These are phyloP conservation scores for Hapalemur alaotrensis DNA, from an alignment of 2,797 vertebrate genomes.

Conservation along the genomic window DNA sequence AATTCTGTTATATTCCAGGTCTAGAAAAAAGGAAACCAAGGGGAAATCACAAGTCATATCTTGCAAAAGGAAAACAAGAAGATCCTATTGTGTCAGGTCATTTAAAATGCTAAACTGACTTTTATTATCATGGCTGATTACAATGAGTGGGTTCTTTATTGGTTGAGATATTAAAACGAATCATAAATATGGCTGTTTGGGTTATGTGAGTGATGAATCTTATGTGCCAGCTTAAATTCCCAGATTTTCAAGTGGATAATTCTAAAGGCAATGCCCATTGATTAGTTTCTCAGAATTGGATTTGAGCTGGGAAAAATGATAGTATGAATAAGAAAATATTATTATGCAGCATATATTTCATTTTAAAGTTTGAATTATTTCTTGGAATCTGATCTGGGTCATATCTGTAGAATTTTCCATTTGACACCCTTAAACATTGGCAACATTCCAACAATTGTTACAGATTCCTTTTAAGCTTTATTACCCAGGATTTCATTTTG, in stretches of 20 bases:
- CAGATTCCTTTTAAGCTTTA: conserved; percentile 36
- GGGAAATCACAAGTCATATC: not conserved
- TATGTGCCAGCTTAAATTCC: not conserved
- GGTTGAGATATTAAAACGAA: conserved; percentile 35
- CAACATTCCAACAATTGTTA: conserved; percentile 49
- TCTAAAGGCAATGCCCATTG: not conserved
- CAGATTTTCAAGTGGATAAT: conserved; percentile 43
- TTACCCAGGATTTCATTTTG: conserved; percentile 55
- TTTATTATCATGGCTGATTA: not conserved
- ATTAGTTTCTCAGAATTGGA: conserved; percentile 47
- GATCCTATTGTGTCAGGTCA: not conserved
- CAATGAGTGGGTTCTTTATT: not conserved
- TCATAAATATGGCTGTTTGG: not conserved
- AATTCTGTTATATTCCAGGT: not conserved
- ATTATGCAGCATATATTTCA: not conserved
- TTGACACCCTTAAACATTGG: conserved; percentile 9
- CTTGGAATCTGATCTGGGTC: conserved; percentile 37
- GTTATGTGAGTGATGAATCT: not conserved
- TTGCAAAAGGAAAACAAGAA: not conserved
- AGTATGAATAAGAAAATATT: conserved; percentile 12
- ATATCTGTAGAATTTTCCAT: conserved; percentile 13
- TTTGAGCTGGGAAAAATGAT: not conserved
- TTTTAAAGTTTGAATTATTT: conserved; percentile 38
- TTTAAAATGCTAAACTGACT: not conserved
- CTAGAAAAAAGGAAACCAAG: not conserved